A percentile compares a stretch with the other conserved stretches of the same genome.
Conservation (phyloP, 2,888 invertebrate genomes). For the Tiliacea aurago region DNA sequence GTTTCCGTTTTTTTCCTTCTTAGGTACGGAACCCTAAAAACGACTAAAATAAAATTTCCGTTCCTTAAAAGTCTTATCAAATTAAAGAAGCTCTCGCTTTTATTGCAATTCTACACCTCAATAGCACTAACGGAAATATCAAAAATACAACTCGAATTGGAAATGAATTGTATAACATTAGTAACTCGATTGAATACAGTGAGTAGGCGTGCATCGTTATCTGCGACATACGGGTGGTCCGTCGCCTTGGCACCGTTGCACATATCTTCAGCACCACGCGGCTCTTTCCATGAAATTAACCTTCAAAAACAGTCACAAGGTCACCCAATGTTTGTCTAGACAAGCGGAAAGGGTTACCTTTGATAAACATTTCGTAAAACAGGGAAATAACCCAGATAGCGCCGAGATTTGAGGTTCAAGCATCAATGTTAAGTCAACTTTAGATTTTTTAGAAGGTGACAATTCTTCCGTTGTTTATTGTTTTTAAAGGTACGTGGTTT, state of each 20-base stretch:
- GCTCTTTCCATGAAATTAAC: slow-evolving; percentile 79
- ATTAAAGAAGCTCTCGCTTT: slow-evolving; percentile 17
- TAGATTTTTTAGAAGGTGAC: slow-evolving; percentile 29
- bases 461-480: background rate
- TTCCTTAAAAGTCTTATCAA: background rate
- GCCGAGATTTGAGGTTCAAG: slow-evolving; percentile 36
- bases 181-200: slow-evolving; percentile 61
- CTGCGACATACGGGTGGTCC: slow-evolving; percentile 82
- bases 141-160: slow-evolving; percentile 49
- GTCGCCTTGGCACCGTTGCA: slow-evolving; percentile 84
- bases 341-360: slow-evolving; percentile 53
- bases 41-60: background rate
- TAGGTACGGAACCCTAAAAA: background rate
- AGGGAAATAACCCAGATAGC: slow-evolving; percentile 53
- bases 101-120: slow-evolving; percentile 2
- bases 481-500: background rate
- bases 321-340: slow-evolving; percentile 78
- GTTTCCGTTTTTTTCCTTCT: too few species aligned
- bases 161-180: slow-evolving; percentile 59
- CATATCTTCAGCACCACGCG: slow-evolving; percentile 74
- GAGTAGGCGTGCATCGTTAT: slow-evolving; percentile 82
- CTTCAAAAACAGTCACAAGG: slow-evolving; percentile 79
- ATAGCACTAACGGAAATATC: slow-evolving; percentile 2
- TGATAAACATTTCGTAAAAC: slow-evolving; percentile 48
- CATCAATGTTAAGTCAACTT: slow-evolving; percentile 52